Conservation (phyloP, 2,797 vertebrate genomes). For the Microchirus variegatus region DNA sequence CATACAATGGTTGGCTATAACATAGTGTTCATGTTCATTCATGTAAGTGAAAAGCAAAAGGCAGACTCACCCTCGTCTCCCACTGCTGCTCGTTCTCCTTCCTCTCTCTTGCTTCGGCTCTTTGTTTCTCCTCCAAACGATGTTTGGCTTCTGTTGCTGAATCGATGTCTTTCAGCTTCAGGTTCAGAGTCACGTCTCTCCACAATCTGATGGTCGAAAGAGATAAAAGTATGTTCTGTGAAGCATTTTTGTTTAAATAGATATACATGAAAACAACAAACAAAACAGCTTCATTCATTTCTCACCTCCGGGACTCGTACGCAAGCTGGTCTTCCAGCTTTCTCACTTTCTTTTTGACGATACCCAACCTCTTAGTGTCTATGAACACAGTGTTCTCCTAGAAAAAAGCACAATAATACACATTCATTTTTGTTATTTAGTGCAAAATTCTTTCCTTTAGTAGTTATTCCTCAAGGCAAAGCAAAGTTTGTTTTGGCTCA, state of each 20-base stretch:
- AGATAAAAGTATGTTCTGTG: background rate
- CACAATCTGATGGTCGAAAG: conserved; percentile 83
- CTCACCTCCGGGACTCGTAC: conserved; percentile 95
- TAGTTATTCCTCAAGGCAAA: background rate
- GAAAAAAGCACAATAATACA: conserved; percentile 26
- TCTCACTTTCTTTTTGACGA: conserved; percentile 97
- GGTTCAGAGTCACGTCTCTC: conserved; percentile 95
- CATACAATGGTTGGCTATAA: background rate
- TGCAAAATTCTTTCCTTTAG: background rate
- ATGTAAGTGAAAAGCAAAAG: background rate
- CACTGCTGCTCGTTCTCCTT: conserved; percentile 95
- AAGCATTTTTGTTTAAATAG: background rate
- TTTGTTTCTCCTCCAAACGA: conserved; percentile 93
- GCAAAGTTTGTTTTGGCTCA: background rate
- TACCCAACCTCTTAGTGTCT: conserved; percentile 95
- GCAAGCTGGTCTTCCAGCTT: conserved; percentile 96
- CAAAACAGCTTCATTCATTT: background rate
- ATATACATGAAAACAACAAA: background rate
- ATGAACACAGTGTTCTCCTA: conserved; percentile 96
- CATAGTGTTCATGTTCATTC: background rate
- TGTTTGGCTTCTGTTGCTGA: conserved; percentile 96
- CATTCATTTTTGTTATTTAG: background rate
- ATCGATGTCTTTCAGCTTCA: conserved; percentile 96
- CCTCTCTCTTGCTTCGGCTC: conserved; percentile 94
- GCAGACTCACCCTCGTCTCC: conserved; percentile 92